Evolutionary conservation across 2,113 vertebrate genomes (phyloP), one percentile per base, ranked within the genome.

Genomic region (Etheostoma cragini): DNA sequence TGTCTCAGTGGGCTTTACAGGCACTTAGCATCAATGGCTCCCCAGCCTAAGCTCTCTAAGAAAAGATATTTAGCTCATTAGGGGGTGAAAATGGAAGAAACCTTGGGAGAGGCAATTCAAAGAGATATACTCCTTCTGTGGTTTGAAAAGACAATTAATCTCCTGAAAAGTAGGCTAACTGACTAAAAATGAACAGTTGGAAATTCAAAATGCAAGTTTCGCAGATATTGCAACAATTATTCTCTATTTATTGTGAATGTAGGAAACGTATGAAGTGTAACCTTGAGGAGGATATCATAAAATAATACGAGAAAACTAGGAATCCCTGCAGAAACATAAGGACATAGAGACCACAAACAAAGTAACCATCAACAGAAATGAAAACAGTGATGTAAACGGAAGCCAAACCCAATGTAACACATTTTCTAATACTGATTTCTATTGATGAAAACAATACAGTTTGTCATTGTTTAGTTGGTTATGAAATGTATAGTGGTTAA

Each of bases 41-140:
- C 15, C 8, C 19, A 61, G 72, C 21, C 2, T 17, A 8, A 19
- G 67, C 63, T 69, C 65, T 64, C 38, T 22, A 46, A 47, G 67
- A 72, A 63, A 17, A 77, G 22, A 53, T 45, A 58, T 5, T 79
- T 49, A 24, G 57, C 77, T 80, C 72, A 76, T 79, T 68, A 79
- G n/a, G 15, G 12, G 16, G 6, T 10, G 11, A 19, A 49, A 30
- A 52, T 4, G 4, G 5, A 30, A 22, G 24, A 70, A 81, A 61
- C 56, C 64, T 67, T 76, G 24, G 35, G 65, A 80, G 77, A 75
- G 52, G 10, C 35, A 47, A 54, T 61, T 66, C 57, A 77, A 69
- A 80, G 66, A 54, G 22, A 73, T 13, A 67, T 42, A 21, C 45
- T 15, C 16, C 42, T 61, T 62, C 63, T 62, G 60, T 14, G 26